phyloP scores from a whole-genome alignment of 2,888 invertebrate species.

The Protodeltote pygarga region DNA sequence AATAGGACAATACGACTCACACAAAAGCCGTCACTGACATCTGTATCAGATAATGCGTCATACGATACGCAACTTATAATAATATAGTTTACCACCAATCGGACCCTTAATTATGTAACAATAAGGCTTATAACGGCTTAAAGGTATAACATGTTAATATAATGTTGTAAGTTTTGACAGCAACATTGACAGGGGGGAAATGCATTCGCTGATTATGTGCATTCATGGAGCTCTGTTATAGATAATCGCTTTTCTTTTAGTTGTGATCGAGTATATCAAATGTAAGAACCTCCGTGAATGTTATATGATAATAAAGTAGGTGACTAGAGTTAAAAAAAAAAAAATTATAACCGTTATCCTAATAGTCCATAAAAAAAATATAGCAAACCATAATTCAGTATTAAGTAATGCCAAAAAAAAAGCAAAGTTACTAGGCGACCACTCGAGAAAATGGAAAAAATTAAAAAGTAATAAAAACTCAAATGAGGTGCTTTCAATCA shows the following conservation, averaged over 20 bases:
- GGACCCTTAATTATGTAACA: neutral
- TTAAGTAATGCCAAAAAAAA: conserved; percentile 21
- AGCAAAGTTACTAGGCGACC: conserved; percentile 51
- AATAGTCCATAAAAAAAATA: too few relatives aligned
- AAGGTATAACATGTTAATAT: too few relatives aligned
- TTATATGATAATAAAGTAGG: too few relatives aligned
- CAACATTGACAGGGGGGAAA: conserved; percentile 32
- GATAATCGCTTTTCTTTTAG: conserved; percentile 12
- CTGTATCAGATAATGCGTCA: conserved; percentile 58
- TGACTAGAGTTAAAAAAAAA: too few relatives aligned
- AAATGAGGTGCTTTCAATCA: conserved; percentile 86
- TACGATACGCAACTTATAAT: conserved; percentile 29
- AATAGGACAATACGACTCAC: conserved; percentile 25
- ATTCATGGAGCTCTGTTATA: conserved; percentile 14
- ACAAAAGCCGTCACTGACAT: conserved; percentile 51
- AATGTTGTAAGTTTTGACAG: conserved; percentile 2
- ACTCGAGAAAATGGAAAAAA: conserved; percentile 81
- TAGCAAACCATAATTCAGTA: too few relatives aligned
- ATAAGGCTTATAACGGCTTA: conserved; percentile 41
- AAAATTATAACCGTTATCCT: too few relatives aligned
- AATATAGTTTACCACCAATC: neutral
- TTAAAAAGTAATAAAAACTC: conserved; percentile 86
- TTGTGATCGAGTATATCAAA: neutral
- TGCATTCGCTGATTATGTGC: conserved; percentile 36
- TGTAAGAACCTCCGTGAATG: too few relatives aligned